Evolutionary conservation across 1,140 invertebrate species (phyloP).

Genomic region (Ceratina calcarata): DNA sequence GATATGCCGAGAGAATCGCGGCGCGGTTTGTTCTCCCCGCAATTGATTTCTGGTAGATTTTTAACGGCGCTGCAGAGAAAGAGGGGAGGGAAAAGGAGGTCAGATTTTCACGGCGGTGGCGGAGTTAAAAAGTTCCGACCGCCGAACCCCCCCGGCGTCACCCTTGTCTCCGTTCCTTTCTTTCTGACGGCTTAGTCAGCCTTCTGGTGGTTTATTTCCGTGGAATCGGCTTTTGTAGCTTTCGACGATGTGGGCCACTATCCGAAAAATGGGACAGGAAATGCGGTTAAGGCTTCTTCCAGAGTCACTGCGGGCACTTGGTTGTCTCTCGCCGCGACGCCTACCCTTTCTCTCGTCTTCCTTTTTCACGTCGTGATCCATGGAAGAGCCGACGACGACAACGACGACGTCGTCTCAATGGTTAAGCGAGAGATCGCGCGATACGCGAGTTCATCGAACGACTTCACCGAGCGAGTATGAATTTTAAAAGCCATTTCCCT

Average conservation of each 20-base stretch:
- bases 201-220: constrained; percentile 60
- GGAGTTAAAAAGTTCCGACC: constrained; percentile 47
- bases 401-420: neutral
- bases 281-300: constrained; percentile 62
- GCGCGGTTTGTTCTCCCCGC: constrained; percentile 6
- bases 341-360: constrained; percentile 41
- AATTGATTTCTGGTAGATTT: constrained; percentile 58
- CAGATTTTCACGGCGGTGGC: constrained; percentile 47
- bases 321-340: constrained; percentile 31
- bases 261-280: constrained; percentile 58
- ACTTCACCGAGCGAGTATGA: no score
- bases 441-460: constrained; percentile 28
- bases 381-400: neutral
- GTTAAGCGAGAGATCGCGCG: neutral
- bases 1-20: constrained; percentile 22
- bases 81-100: constrained; percentile 29
- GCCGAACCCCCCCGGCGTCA: neutral
- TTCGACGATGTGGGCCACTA: constrained; percentile 46
- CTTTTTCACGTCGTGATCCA: neutral
- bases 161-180: constrained; percentile 16
- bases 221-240: constrained; percentile 61
- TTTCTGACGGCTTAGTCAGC: constrained; percentile 48
- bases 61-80: neutral
- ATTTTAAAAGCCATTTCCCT: no score
- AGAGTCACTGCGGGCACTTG: constrained; percentile 39